A percentile compares a stretch with the other conserved stretches of the same genome.
Conservation (phyloP, 1,140 invertebrate species). For the Heliothis virescens region DNA sequence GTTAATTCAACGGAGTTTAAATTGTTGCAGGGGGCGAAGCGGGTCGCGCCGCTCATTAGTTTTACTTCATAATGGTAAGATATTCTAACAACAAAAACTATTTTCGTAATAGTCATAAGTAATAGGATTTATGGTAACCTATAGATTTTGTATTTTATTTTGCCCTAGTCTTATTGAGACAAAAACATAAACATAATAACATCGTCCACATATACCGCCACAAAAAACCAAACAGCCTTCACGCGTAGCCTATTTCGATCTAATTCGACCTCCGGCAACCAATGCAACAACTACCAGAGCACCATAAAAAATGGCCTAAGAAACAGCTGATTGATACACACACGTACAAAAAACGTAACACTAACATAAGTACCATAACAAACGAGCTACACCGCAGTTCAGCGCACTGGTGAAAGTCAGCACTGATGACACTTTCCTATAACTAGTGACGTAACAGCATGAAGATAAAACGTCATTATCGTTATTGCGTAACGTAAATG, state of each 20-base stretch:
- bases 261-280: no score
- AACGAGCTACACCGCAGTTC: slow-evolving; percentile 6
- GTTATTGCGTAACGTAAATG: not conserved
- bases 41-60: slow-evolving; percentile 41
- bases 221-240: no score
- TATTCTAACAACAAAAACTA: not conserved
- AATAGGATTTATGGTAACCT: not conserved
- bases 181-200: no score
- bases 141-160: no score
- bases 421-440: slow-evolving; percentile 31
- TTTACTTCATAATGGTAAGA: slow-evolving; percentile 65
- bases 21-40: slow-evolving; percentile 54
- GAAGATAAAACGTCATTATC: slow-evolving; percentile 32
- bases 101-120: no score
- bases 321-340: not conserved
- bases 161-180: no score
- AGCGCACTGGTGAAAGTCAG: slow-evolving; percentile 18
- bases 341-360: slow-evolving; percentile 9
- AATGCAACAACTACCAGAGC: no score
- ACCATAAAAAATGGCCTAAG: not conserved
- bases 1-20: not conserved
- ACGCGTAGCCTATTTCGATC: no score
- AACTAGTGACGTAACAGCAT: not conserved
- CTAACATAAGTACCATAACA: slow-evolving; percentile 1
- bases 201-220: no score